A percentile compares a stretch with the other conserved stretches of the same genome.
These are phyloP conservation scores for Cheilosia scutellata DNA, from an alignment of 2,888 invertebrate species.

Conservation along the genomic window DNA sequence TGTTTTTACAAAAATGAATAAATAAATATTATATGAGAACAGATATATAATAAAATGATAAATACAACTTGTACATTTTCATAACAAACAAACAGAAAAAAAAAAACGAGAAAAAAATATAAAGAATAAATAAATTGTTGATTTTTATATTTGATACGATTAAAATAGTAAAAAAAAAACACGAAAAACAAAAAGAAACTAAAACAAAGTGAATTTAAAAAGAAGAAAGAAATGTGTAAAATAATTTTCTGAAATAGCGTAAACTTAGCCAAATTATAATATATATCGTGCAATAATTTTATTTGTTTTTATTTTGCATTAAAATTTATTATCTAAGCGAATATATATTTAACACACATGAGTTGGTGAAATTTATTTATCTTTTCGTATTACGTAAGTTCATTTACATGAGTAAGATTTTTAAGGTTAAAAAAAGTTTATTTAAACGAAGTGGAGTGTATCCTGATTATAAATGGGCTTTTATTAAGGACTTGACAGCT, in stretches of 20 bases:
- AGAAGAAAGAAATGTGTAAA: conserved; percentile 13
- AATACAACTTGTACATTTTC: conserved; percentile 72
- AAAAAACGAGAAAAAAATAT: conserved; percentile 59
- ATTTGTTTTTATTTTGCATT: conserved; percentile 27
- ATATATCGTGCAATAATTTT: conserved; percentile 15
- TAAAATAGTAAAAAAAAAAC: conserved; percentile 77
- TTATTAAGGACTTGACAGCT: too few relatives aligned
- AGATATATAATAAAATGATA: conserved; percentile 46
- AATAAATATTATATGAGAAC: conserved; percentile 23
- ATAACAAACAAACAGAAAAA: conserved; percentile 58
- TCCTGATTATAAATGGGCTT: too few relatives aligned
- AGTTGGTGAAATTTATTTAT: background rate
- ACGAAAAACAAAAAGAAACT: conserved; percentile 44
- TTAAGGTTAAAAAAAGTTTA: too few relatives aligned
- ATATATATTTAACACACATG: too few relatives aligned
- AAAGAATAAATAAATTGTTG: conserved; percentile 81
- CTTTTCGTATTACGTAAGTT: background rate
- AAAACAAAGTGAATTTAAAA: conserved; percentile 61
- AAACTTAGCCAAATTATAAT: conserved; percentile 10
- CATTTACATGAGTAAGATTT: background rate
- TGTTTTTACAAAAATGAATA: conserved; percentile 70
- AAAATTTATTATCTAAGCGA: background rate
- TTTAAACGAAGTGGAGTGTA: too few relatives aligned
- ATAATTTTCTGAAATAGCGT: conserved; percentile 50
- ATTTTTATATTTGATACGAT: conserved; percentile 85